These are phyloP conservation scores for Ispidina picta DNA, from an alignment of 2,797 vertebrate genomes.

Conservation along the genomic window DNA sequence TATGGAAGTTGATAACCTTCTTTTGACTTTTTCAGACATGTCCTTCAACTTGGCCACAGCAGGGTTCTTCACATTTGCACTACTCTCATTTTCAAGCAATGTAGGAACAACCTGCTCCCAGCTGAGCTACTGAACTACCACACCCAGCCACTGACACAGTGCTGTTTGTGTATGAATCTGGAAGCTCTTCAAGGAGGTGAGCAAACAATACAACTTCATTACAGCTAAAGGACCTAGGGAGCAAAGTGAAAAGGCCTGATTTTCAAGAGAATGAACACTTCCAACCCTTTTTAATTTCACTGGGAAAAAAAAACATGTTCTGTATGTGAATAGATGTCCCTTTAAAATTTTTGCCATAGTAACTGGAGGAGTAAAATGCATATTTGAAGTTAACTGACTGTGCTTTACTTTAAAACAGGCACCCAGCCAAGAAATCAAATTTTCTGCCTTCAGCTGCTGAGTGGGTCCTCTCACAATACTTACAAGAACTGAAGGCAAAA, in stretches of 20 bases:
- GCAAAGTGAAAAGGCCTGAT: neutral
- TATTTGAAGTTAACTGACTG: neutral
- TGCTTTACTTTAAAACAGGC: neutral
- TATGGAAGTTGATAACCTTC: neutral
- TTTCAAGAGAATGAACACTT: neutral
- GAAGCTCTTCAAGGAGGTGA: neutral
- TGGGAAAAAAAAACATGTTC: neutral
- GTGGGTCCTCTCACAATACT: neutral
- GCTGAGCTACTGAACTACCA: neutral
- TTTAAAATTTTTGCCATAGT: neutral
- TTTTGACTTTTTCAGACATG: conserved; percentile 5
- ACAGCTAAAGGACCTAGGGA: neutral
- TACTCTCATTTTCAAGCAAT: neutral
- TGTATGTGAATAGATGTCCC: neutral
- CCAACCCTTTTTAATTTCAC: neutral
- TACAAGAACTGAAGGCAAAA: neutral
- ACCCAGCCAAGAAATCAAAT: neutral
- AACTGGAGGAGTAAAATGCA: neutral
- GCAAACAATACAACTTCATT: neutral
- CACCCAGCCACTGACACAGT: neutral
- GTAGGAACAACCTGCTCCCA: neutral
- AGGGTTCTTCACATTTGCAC: conserved; percentile 15
- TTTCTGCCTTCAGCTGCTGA: neutral
- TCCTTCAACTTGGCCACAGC: conserved; percentile 1
- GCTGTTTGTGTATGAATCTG: neutral